phyloP scores from a whole-genome alignment of 2,113 vertebrate species.

The Melanocharis versteri region DNA sequence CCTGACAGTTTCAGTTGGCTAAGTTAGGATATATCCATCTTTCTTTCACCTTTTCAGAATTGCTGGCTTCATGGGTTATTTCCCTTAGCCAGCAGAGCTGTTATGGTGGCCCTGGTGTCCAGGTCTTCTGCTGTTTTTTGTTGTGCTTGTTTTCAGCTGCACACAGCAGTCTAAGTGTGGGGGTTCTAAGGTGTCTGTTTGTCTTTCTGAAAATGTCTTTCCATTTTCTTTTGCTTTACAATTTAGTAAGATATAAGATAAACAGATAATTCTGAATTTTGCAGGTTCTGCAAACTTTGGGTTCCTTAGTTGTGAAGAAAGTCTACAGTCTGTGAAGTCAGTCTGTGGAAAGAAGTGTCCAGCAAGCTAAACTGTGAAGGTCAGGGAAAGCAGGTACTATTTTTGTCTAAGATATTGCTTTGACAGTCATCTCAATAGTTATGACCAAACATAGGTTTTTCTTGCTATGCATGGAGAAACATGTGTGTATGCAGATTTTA shows the following conservation, averaged over 20 bases:
- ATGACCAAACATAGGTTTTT: background rate
- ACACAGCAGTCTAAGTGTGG: rapidly evolving
- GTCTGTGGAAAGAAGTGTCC: background rate
- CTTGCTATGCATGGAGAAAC: background rate
- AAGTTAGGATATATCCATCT: background rate
- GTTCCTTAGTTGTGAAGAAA: background rate
- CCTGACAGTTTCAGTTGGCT: background rate
- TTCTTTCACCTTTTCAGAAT: background rate
- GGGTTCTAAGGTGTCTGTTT: background rate
- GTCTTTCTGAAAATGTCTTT: background rate
- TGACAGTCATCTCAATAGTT: background rate
- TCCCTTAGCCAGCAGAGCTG: background rate
- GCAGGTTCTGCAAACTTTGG: background rate
- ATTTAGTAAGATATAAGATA: background rate
- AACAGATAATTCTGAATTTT: background rate
- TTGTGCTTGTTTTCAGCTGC: background rate
- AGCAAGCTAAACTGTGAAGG: background rate
- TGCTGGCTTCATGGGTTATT: background rate
- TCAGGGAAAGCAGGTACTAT: background rate
- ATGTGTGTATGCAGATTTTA: background rate
- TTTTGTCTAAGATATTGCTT: background rate
- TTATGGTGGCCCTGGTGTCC: background rate
- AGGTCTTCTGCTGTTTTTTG: background rate
- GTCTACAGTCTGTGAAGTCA: background rate
- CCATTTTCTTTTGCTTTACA: background rate